These are phyloP conservation scores for Uropetala carovei DNA, from an alignment of 2,888 invertebrate species.

Conservation along the genomic window DNA sequence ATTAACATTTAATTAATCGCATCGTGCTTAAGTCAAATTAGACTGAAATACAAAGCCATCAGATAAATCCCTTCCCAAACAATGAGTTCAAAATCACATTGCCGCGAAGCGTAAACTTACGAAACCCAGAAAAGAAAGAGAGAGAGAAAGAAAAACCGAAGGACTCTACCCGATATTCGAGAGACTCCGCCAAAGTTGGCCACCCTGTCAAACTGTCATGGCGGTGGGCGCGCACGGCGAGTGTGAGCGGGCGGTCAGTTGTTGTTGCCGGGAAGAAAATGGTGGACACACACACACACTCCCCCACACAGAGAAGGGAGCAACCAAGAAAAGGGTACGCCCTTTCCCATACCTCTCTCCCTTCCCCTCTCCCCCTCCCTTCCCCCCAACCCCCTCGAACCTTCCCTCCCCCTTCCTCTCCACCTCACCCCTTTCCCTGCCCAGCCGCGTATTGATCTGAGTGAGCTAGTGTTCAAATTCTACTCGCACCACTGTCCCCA, in stretches of 20 bases:
- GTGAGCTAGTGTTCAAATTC: conserved; percentile 64
- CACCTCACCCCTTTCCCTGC: conserved; percentile 51
- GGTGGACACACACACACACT: conserved; percentile 41
- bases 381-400: background rate
- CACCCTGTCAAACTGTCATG: conserved; percentile 62
- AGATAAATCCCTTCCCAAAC: background rate
- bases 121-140: background rate
- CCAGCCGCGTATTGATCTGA: conserved; percentile 63
- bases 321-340: conserved; percentile 27
- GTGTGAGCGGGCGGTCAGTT: conserved; percentile 60
- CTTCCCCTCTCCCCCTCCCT: background rate
- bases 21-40: too few relatives aligned
- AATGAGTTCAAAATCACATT: background rate
- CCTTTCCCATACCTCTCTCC: background rate
- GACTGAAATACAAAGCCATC: too few relatives aligned
- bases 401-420: background rate
- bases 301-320: conserved; percentile 39
- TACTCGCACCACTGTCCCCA: conserved; percentile 57
- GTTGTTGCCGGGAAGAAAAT: conserved; percentile 64
- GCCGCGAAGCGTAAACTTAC: background rate
- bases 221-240: conserved; percentile 14
- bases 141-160: background rate
- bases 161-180: background rate
- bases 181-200: conserved; percentile 20
- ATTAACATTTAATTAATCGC: too few relatives aligned